A percentile compares a stretch with the other conserved stretches of the same genome.
phyloP scores from a whole-genome alignment of 2,888 invertebrate genomes.

The Nephrotoma guestfalica region DNA sequence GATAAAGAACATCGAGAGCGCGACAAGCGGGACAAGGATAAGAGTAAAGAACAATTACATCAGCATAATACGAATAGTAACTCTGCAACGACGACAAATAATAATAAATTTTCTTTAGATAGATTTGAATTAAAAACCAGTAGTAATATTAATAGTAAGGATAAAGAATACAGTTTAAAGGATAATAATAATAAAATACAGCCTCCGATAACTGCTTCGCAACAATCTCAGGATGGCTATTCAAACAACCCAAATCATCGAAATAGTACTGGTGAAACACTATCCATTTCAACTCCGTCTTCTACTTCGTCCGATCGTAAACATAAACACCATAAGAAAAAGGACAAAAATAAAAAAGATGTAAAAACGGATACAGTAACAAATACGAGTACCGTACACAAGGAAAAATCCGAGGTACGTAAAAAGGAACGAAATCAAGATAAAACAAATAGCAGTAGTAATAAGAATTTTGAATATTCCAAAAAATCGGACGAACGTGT shows the following conservation, averaged over 20 bases:
- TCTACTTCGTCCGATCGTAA: constrained; percentile 34
- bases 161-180: background rate
- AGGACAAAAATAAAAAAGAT: constrained; percentile 50
- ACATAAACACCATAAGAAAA: constrained; percentile 44
- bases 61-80: constrained; percentile 16
- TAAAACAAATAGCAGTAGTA: constrained; percentile 7
- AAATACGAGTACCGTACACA: constrained; percentile 24
- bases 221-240: background rate
- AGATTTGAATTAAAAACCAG: constrained; percentile 18
- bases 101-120: background rate
- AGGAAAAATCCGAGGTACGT: constrained; percentile 20
- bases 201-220: background rate
- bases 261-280: constrained; percentile 10
- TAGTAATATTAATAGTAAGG: constrained; percentile 17
- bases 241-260: background rate
- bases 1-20: constrained; percentile 44
- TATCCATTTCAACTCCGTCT: background rate
- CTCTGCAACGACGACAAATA: background rate
- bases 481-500: background rate
- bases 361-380: constrained; percentile 45
- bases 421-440: constrained; percentile 16
- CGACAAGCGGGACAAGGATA: constrained; percentile 38
- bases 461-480: background rate
- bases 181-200: background rate
- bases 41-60: constrained; percentile 21